Conservation (phyloP, 2,888 invertebrate genomes). For the Hoplodrina blanda region DNA sequence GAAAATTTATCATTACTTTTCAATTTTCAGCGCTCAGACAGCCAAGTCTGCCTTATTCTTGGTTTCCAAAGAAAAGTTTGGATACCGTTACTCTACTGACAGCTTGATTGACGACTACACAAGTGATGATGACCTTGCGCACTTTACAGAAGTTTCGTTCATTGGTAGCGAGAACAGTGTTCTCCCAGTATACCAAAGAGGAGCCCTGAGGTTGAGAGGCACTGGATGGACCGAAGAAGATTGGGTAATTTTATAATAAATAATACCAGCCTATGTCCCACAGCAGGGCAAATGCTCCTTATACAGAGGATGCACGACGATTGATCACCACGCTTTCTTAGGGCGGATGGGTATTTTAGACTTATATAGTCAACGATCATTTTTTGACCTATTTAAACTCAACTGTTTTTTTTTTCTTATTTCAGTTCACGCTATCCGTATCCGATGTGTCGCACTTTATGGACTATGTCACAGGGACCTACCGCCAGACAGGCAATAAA, state of each 20-base stretch:
- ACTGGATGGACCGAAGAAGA: conserved; percentile 75
- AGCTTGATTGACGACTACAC: conserved; percentile 77
- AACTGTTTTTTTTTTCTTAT: neutral
- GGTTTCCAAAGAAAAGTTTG: conserved; percentile 84
- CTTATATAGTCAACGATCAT: too few species aligned
- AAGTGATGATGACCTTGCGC: conserved; percentile 78
- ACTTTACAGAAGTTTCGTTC: conserved; percentile 79
- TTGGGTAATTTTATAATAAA: conserved; percentile 67
- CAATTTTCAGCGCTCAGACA: conserved; percentile 77
- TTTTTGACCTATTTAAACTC: neutral
- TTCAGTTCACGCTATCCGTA: conserved; percentile 78
- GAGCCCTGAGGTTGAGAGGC: conserved; percentile 71
- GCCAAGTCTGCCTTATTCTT: conserved; percentile 85
- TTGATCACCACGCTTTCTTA: too few species aligned
- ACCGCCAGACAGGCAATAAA: conserved; percentile 48
- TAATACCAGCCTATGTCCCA: too few species aligned
- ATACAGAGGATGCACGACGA: too few species aligned
- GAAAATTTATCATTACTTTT: too few species aligned
- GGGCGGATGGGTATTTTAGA: too few species aligned
- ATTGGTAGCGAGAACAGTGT: conserved; percentile 91
- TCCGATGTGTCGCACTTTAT: conserved; percentile 80
- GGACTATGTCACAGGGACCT: conserved; percentile 64
- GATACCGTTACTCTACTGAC: conserved; percentile 88
- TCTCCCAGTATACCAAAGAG: conserved; percentile 84
- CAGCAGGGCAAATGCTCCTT: too few species aligned